phyloP scores from a whole-genome alignment of 2,797 vertebrate species.

The Etheostoma nigrum region DNA sequence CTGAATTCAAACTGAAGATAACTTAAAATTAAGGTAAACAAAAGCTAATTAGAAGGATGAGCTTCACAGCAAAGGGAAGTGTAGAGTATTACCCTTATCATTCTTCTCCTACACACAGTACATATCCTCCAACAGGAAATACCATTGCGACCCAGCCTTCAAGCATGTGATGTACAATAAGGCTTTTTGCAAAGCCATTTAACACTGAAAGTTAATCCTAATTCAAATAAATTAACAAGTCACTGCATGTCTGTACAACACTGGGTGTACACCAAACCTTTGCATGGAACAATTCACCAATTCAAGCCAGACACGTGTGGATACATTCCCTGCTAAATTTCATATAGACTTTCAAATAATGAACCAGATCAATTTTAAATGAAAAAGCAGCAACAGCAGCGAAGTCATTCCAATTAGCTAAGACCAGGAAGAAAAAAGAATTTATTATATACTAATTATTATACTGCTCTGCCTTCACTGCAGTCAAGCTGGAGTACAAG shows the following conservation, averaged over 20 bases:
- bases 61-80: slow-evolving; percentile 40
- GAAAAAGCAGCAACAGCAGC: not conserved
- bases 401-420: slow-evolving; percentile 18
- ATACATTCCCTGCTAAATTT: not conserved
- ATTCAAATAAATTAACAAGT: slow-evolving; percentile 27
- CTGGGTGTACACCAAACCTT: not conserved
- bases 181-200: slow-evolving; percentile 49
- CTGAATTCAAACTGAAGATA: slow-evolving; percentile 15
- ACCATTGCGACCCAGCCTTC: slow-evolving; percentile 60
- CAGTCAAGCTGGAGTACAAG: slow-evolving; percentile 32
- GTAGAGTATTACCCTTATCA: slow-evolving; percentile 59
- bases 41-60: slow-evolving; percentile 51
- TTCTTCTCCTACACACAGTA: slow-evolving; percentile 60
- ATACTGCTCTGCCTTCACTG: slow-evolving; percentile 24
- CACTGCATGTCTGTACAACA: not conserved
- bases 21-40: slow-evolving; percentile 39
- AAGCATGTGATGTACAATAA: slow-evolving; percentile 47
- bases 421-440: slow-evolving; percentile 23
- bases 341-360: not conserved
- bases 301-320: not conserved
- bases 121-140: slow-evolving; percentile 80
- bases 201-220: slow-evolving; percentile 22
- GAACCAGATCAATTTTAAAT: slow-evolving; percentile 9
- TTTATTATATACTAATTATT: slow-evolving; percentile 4
- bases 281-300: slow-evolving; percentile 14